These are phyloP conservation scores for Aleiodes testaceus DNA, from an alignment of 2,888 invertebrate species.

Conservation along the genomic window DNA sequence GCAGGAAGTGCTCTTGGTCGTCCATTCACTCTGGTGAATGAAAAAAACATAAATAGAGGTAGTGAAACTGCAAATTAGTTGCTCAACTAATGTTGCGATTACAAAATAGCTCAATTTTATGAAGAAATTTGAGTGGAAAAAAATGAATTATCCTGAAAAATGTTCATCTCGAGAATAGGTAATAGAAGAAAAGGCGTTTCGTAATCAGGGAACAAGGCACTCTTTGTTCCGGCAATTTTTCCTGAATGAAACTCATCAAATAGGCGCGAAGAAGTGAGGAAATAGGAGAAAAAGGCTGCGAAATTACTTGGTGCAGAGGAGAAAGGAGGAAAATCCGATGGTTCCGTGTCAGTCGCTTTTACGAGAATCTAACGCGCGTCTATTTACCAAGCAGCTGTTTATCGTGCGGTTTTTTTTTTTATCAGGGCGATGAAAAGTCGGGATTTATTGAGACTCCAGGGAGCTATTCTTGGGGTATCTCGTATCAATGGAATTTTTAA, in stretches of 20 bases:
- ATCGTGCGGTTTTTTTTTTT: slow-evolving; percentile 4
- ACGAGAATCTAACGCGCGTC: slow-evolving; percentile 19
- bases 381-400: slow-evolving; percentile 17
- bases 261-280: background rate
- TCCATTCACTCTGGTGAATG: background rate
- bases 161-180: background rate
- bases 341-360: slow-evolving; percentile 31
- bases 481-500: no score
- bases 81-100: background rate
- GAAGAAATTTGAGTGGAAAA: background rate
- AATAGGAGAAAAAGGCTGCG: background rate
- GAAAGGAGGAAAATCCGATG: slow-evolving; percentile 25
- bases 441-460: background rate
- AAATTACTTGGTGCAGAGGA: slow-evolving; percentile 16
- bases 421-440: background rate
- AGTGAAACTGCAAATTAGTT: slow-evolving; percentile 26
- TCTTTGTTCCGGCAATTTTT: slow-evolving; percentile 14
- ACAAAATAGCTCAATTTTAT: no score
- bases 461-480: background rate
- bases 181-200: slow-evolving; percentile 3
- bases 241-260: slow-evolving; percentile 16
- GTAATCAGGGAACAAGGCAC: slow-evolving; percentile 23
- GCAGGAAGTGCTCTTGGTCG: slow-evolving; percentile 7
- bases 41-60: background rate
- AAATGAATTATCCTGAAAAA: background rate